Evolutionary conservation across 2,888 invertebrate genomes (phyloP), one percentile per base, ranked within the genome.

Genomic region (Chrysolina oricalcia): DNA sequence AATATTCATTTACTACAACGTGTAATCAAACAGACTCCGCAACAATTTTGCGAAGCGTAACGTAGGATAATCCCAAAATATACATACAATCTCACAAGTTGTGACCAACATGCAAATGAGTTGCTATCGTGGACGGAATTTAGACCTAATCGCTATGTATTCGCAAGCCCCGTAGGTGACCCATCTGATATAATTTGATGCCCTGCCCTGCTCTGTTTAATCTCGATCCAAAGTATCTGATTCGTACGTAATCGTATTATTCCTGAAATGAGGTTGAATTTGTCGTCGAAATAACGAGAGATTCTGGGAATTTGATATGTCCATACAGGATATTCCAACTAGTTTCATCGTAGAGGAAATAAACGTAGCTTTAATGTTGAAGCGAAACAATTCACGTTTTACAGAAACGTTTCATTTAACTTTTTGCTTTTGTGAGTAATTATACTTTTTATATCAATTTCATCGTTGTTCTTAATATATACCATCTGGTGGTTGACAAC

Each of bases 171-270:
- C 53, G 53, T 19, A 53, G 53, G 53, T 53, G 53, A 21, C 21
- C 53, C 53, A 11, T 53, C 53, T 11, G 53, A 53, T 21, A 53
- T 53, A 53, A 53, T 53, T 53, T 53, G 53, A 53, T 53, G 53
- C 17, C 21, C 53, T 53, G 53, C 21, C 11, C 53, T 53, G 21
- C 21, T 17, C 21, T 21, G 53, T 53, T 53, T 53, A 53, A 53
- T 53, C 53, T 23, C 10, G 53, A 53, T 53, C 13, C 53, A 53
- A 53, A 53, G 21, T 11, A 48, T 48, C 17, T 17, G 48, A 48
- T 11, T 53, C 23, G 53, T 21, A 53, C 19, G 21, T 53, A 53
- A 53, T 53, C 11, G 53, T 21, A 53, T 53, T 13, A 53, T 53
- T 53, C 21, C 21, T 13, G 53, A 21, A 53, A 53, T 53, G 53